Conservation (phyloP, 2,797 vertebrate genomes). For the Champsocephalus gunnari region DNA sequence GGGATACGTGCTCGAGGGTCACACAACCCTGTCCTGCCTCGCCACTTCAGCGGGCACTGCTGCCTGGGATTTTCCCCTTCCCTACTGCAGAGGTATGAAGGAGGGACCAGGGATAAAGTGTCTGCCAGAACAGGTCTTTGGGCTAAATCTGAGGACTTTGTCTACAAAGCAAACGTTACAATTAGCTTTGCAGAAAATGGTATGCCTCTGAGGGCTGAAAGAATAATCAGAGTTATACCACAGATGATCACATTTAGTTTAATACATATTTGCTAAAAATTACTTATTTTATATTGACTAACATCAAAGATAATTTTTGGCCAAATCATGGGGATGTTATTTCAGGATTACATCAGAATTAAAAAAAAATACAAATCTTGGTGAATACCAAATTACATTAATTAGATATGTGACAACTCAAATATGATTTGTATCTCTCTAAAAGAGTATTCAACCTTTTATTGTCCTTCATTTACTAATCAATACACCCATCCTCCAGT, state of each 20-base stretch:
- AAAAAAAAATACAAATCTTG: not conserved
- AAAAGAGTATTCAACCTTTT: not conserved
- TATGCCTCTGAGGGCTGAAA: not conserved
- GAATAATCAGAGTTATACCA: not conserved
- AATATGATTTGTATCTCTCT: not conserved
- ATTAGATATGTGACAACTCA: not conserved
- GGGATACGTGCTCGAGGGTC: constrained; percentile 95
- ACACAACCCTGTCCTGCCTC: constrained; percentile 94
- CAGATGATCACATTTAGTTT: not conserved
- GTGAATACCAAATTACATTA: not conserved
- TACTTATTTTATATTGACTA: not conserved
- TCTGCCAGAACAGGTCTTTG: not conserved
- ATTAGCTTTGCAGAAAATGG: not conserved
- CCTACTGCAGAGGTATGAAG: constrained; percentile 94
- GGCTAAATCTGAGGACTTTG: not conserved
- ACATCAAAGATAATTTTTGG: not conserved
- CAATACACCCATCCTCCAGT: not conserved
- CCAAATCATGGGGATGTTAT: not conserved
- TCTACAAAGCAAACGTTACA: not conserved
- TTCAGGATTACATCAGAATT: not conserved
- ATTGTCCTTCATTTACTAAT: not conserved
- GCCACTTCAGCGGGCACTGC: constrained; percentile 89
- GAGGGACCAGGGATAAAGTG: not conserved
- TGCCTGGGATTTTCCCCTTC: constrained; percentile 97
- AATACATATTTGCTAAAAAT: not conserved